Conservation (phyloP, 1,140 invertebrate species). For the Pygmarrhopalites habei region DNA sequence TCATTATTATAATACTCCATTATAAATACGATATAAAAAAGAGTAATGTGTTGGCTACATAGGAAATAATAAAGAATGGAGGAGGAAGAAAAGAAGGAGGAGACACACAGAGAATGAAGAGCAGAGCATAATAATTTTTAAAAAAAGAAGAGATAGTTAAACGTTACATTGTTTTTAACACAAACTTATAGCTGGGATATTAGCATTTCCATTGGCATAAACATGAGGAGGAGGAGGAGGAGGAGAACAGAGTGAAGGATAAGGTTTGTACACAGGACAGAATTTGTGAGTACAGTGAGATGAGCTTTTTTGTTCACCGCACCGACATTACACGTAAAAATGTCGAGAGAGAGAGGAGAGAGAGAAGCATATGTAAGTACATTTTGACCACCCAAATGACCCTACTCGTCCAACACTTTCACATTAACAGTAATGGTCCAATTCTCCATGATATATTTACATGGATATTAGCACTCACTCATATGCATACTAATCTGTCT, state of each 20-base stretch:
- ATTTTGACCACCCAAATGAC: conserved; percentile 38
- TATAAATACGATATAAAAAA: no score
- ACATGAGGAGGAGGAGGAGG: conserved; percentile 14
- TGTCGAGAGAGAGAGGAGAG: conserved; percentile 16
- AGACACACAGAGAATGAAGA: no score
- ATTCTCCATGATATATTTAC: conserved; percentile 38
- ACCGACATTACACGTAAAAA: conserved; percentile 30
- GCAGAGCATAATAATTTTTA: not conserved
- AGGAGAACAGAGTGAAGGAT: conserved; percentile 9
- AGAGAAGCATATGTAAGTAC: conserved; percentile 33
- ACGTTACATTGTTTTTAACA: conserved; percentile 34
- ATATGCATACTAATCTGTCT: conserved; percentile 39
- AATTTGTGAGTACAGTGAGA: not conserved
- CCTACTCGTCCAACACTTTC: conserved; percentile 37
- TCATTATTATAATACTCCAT: no score
- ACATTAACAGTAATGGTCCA: conserved; percentile 38
- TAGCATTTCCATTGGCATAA: conserved; percentile 34
- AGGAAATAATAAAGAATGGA: no score
- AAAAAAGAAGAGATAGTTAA: conserved; percentile 22
- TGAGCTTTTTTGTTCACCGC: conserved; percentile 2
- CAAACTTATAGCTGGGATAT: conserved; percentile 18
- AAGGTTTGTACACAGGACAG: conserved; percentile 8
- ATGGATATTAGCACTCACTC: conserved; percentile 38
- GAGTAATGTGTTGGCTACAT: no score
- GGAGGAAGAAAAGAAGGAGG: no score